Evolutionary conservation across 1,140 invertebrate species (phyloP), one percentile per base, ranked within the genome.

Genomic region (Pogonomyrmex californicus): DNA sequence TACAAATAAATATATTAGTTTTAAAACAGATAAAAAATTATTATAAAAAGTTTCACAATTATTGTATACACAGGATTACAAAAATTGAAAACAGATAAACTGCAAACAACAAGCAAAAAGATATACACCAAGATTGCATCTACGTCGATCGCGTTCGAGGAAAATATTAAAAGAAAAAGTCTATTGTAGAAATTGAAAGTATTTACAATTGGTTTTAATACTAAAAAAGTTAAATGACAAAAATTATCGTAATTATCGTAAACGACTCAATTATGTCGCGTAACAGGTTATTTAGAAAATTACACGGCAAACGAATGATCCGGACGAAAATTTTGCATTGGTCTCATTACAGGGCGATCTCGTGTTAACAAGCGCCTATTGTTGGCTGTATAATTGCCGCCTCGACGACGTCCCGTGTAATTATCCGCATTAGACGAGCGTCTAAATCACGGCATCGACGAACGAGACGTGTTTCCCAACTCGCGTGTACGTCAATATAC

Each of bases 211-310:
- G 23, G 0, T 66, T 14, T 30, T 76, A 30, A 56, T 17, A 10
- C 6, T 23, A 65, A 56, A 36, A 9, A 36, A 44, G 4, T 63
- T 10, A 23, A 54, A 65, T 17, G 17, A 78, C 63, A 38, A 17
- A 63, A 60, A 60, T 75, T 9, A 41, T 54, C 47, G 12, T 17
- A 30, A 65, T 51, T n/a, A 6, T 23, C 23, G 23, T 38, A 58
- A 62, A 47, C 17, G 2, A 68, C 9, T 49, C 7, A 17, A 79
- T 54, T 79, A 10, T 0, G 47, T 79, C 68, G 54, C 36, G 5
- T 47, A 60, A 60, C 79, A 38, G 36, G 7, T 83, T 56, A 60
- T 83, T 73, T 71, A 10, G 10, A 38, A 83, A 83, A 83, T 83
- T 73, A 75, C 2, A 60, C 3, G n/a, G 41, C 12, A 4, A 30